A percentile compares a stretch with the other conserved stretches of the same genome.
These are phyloP conservation scores for Drosophila repletoides DNA, from an alignment of 1,140 invertebrate species.

Conservation along the genomic window DNA sequence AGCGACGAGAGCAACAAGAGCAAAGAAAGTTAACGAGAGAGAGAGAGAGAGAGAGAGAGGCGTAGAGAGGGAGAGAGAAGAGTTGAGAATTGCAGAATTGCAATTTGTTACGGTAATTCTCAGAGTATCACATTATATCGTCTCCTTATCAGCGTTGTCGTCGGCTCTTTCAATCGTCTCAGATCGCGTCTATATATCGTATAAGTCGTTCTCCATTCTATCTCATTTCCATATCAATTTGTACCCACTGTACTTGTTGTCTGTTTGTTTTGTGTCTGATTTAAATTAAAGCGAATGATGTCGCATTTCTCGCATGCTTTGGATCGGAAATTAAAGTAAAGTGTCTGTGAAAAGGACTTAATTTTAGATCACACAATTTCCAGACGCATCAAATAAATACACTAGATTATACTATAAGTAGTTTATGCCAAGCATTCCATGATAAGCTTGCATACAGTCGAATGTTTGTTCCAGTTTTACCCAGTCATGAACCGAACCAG, in stretches of 20 bases:
- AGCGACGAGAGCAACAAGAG: background rate
- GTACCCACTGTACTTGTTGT: background rate
- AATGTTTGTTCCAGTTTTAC: too few species aligned
- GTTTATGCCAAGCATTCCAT: slow-evolving; percentile 15
- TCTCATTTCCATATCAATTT: too few species aligned
- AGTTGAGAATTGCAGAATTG: background rate
- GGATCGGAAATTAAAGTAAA: slow-evolving; percentile 24
- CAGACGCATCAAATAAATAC: background rate
- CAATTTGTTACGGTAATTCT: background rate
- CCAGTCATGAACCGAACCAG: background rate
- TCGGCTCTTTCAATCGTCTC: background rate
- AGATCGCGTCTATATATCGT: background rate
- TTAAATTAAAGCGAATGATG: slow-evolving; percentile 9
- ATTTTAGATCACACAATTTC: slow-evolving; percentile 24
- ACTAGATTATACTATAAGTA: too few species aligned
- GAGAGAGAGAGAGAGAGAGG: background rate
- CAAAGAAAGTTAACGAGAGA: background rate
- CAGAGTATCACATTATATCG: background rate
- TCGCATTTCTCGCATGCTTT: slow-evolving; percentile 8
- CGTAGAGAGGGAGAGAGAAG: background rate
- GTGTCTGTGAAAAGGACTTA: slow-evolving; percentile 30
- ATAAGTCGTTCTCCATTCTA: too few species aligned
- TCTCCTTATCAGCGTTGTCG: background rate
- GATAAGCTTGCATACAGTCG: too few species aligned
- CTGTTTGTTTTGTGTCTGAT: background rate